These are phyloP conservation scores for Dendrocincla tyrannina DNA, from an alignment of 2,797 vertebrate species.

Conservation along the genomic window DNA sequence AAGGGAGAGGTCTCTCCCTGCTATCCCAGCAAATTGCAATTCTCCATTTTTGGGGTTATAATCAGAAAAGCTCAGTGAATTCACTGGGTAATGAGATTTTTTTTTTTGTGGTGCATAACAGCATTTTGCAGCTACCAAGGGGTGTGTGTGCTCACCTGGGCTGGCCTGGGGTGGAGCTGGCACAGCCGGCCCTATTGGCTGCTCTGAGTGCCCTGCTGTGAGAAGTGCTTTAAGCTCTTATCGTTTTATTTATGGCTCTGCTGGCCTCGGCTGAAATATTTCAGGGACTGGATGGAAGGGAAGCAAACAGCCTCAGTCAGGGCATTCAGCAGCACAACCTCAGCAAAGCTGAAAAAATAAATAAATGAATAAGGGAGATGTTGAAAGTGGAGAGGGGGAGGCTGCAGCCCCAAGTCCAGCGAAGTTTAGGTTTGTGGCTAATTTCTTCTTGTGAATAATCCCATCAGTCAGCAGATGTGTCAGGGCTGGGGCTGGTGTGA, in stretches of 20 bases:
- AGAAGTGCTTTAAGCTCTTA: background rate
- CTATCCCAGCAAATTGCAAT: background rate
- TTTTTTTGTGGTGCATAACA: background rate
- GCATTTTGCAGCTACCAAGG: background rate
- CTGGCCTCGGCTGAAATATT: background rate
- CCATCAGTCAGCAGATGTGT: background rate
- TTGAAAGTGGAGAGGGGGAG: background rate
- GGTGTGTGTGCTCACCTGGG: background rate
- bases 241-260: conserved; percentile 7
- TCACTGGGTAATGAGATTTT: background rate
- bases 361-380: background rate
- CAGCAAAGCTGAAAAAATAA: background rate
- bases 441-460: background rate
- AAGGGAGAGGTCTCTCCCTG: background rate
- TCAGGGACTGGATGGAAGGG: background rate
- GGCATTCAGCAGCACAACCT: background rate
- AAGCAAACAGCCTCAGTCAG: background rate
- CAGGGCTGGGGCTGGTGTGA: background rate
- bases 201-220: background rate
- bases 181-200: fast-evolving
- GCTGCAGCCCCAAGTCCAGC: background rate
- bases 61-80: background rate
- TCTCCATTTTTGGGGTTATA: background rate
- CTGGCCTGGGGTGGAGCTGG: background rate
- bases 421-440: background rate